phyloP scores from a whole-genome alignment of 2,888 invertebrate species.

The Hirtodrosophila alboralis region DNA sequence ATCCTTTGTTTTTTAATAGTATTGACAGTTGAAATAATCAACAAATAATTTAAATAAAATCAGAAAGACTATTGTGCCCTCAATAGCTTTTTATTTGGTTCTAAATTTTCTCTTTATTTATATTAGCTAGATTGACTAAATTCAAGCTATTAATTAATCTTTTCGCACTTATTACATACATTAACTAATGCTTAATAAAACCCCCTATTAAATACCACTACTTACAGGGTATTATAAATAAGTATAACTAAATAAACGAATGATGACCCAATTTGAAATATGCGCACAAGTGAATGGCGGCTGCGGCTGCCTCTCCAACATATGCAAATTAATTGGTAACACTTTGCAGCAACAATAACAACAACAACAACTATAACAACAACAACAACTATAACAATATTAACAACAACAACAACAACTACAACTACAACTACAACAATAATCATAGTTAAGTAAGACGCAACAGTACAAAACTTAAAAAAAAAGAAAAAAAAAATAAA shows the following conservation, averaged over 20 bases:
- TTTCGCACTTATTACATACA: too few species aligned
- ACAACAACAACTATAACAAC: slow-evolving; percentile 8
- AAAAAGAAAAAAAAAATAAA: too few species aligned
- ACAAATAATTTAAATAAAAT: too few species aligned
- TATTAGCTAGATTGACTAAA: too few species aligned
- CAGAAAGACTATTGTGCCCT: too few species aligned
- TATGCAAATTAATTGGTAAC: slow-evolving; percentile 79
- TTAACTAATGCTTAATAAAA: too few species aligned
- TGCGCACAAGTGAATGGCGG: slow-evolving; percentile 66
- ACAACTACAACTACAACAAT: slow-evolving; percentile 13
- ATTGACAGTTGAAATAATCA: too few species aligned
- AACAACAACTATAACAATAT: slow-evolving; percentile 29
- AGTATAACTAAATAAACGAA: slow-evolving; percentile 32
- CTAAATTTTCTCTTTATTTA: too few species aligned
- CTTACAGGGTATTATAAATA: slow-evolving; percentile 31
- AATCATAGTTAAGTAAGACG: slow-evolving; percentile 53
- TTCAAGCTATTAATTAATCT: too few species aligned
- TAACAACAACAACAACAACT: slow-evolving; percentile 20
- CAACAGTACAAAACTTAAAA: slow-evolving; percentile 47
- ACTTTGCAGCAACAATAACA: slow-evolving; percentile 55
- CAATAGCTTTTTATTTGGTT: too few species aligned
- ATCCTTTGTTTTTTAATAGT: too few species aligned
- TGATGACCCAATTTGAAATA: slow-evolving; percentile 60
- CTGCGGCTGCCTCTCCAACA: slow-evolving; percentile 47
- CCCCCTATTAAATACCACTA: too few species aligned